Conservation (phyloP, 1,140 invertebrate species). For the Bombus breviceps region DNA sequence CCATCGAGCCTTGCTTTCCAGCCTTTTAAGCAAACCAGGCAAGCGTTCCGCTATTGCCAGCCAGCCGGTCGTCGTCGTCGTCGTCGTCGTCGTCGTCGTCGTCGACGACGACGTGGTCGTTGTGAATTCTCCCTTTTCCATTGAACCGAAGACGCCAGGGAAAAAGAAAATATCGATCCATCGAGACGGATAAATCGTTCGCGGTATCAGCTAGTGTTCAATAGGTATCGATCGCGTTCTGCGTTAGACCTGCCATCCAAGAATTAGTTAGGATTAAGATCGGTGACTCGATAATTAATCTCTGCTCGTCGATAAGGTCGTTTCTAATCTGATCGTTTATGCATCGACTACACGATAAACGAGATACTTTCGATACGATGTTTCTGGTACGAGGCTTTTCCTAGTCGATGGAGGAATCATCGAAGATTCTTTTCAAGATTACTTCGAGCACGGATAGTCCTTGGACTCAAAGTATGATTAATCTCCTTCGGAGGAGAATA, state of each 20-base stretch:
- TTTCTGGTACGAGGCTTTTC: not conserved
- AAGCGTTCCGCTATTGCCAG: slow-evolving; percentile 11
- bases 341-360: slow-evolving; percentile 16
- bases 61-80: slow-evolving; percentile 13
- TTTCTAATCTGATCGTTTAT: slow-evolving; percentile 29
- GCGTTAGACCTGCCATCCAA: not conserved
- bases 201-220: slow-evolving; percentile 7
- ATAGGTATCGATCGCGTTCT: not conserved
- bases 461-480: slow-evolving; percentile 37
- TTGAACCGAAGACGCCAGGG: not conserved
- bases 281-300: slow-evolving; percentile 40
- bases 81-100: slow-evolving; percentile 8
- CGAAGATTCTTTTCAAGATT: slow-evolving; percentile 37
- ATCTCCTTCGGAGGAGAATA: slow-evolving; percentile 23
- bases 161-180: slow-evolving; percentile 35
- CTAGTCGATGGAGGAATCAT: not conserved
- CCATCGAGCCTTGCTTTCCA: slow-evolving; percentile 58
- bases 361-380: not conserved
- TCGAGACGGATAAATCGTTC: slow-evolving; percentile 32
- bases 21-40: slow-evolving; percentile 53
- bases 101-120: slow-evolving; percentile 12
- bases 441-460: slow-evolving; percentile 12
- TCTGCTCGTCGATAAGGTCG: not conserved
- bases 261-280: slow-evolving; percentile 42
- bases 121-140: not conserved